These are phyloP conservation scores for Pelmatolapia mariae DNA, from an alignment of 2,113 vertebrate genomes.

Conservation along the genomic window DNA sequence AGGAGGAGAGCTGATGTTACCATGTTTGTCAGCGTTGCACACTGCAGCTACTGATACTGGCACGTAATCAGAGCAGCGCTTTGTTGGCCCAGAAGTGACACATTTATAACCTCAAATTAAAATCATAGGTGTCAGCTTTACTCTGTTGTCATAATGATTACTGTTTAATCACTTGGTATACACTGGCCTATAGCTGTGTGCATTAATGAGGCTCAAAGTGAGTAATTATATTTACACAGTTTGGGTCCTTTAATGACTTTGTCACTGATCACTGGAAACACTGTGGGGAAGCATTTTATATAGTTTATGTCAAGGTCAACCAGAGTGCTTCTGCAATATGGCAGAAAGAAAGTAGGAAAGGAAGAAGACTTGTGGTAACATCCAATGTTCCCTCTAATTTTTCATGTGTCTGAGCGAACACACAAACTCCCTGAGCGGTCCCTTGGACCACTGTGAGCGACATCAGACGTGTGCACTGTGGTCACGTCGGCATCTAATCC, in stretches of 20 bases:
- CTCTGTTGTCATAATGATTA: neutral
- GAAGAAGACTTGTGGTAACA: neutral
- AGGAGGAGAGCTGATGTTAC: neutral
- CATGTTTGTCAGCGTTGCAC: neutral
- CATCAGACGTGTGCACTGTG: too few relatives aligned
- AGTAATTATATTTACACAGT: neutral
- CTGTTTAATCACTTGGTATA: neutral
- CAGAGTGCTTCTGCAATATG: neutral
- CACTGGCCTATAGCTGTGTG: neutral
- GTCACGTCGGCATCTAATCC: too few relatives aligned
- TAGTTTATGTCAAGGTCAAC: neutral
- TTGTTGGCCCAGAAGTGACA: neutral
- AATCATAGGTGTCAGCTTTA: neutral
- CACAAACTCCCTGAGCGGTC: too few relatives aligned
- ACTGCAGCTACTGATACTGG: neutral
- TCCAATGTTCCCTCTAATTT: too few relatives aligned
- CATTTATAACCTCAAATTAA: neutral
- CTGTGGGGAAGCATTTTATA: neutral
- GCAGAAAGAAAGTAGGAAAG: neutral
- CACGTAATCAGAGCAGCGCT: neutral
- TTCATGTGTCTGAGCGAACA: too few relatives aligned
- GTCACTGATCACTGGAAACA: neutral
- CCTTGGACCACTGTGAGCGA: too few relatives aligned
- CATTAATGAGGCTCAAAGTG: neutral
- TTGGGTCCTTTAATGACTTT: neutral